Percentiles rank a stretch among this genome's conserved stretches.
phyloP scores from a whole-genome alignment of 2,797 vertebrate genomes.

The Semaprochilodus insignis region DNA sequence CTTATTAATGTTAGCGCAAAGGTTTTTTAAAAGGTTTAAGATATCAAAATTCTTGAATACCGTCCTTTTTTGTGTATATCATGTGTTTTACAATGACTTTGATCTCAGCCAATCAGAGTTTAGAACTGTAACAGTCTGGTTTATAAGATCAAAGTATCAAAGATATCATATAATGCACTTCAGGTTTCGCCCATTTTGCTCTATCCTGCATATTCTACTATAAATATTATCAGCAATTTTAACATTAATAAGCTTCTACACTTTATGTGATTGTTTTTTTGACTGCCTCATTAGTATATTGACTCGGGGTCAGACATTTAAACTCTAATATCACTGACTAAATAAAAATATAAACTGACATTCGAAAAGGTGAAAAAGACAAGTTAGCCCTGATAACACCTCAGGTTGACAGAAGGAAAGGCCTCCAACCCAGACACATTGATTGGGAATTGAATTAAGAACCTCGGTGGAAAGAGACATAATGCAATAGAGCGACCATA shows the following conservation, averaged over 20 bases:
- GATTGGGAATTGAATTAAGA: slow-evolving; percentile 56
- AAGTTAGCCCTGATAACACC: slow-evolving; percentile 45
- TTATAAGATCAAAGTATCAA: too few relatives aligned
- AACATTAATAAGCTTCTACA: neutral
- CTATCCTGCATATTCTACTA: too few relatives aligned
- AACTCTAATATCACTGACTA: slow-evolving; percentile 16
- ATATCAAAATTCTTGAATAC: too few relatives aligned
- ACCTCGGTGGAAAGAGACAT: slow-evolving; percentile 43
- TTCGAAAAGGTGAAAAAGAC: slow-evolving; percentile 34
- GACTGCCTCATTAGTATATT: neutral
- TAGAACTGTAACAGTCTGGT: too few relatives aligned
- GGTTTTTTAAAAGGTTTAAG: too few relatives aligned
- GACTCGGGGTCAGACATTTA: neutral
- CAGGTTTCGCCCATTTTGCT: too few relatives aligned
- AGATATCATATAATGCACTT: too few relatives aligned
- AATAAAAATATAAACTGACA: slow-evolving; percentile 25
- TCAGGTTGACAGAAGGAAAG: slow-evolving; percentile 42
- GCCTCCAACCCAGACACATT: slow-evolving; percentile 46
- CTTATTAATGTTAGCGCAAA: too few relatives aligned
- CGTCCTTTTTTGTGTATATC: too few relatives aligned
- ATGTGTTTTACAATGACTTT: too few relatives aligned
- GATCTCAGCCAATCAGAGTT: too few relatives aligned
- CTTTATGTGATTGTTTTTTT: neutral
- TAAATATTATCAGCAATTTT: too few relatives aligned
- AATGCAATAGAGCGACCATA: slow-evolving; percentile 48